Evolutionary conservation across 2,888 invertebrate genomes (phyloP).

Genomic region (Rhabditoides inermis): DNA sequence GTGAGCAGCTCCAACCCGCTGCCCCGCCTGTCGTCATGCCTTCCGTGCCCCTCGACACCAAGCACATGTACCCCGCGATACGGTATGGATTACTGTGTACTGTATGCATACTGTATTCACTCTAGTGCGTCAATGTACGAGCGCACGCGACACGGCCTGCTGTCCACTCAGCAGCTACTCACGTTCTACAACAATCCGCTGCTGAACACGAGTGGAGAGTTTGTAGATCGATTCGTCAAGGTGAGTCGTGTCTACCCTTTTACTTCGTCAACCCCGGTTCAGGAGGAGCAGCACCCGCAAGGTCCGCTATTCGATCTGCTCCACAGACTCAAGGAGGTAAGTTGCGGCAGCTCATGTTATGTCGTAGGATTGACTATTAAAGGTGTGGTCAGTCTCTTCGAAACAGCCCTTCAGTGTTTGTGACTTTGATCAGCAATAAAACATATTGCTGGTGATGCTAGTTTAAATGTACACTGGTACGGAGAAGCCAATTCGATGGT

Average conservation of each 20-base stretch:
- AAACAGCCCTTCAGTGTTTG: no score
- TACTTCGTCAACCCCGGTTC: no score
- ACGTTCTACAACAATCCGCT: conserved; percentile 44
- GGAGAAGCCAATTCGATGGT: neutral
- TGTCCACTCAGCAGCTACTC: conserved; percentile 40
- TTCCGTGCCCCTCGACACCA: no score
- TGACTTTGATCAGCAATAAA: no score
- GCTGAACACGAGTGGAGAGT: conserved; percentile 44
- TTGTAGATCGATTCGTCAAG: conserved; percentile 39
- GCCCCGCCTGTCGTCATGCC: no score
- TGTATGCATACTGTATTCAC: no score
- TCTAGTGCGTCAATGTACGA: no score
- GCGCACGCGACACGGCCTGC: conserved; percentile 35
- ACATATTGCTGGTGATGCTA: no score
- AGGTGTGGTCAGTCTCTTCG: no score
- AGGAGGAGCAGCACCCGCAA: conserved; percentile 34
- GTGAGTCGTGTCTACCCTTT: conserved; percentile 10
- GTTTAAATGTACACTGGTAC: neutral
- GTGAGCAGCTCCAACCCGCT: conserved; percentile 48
- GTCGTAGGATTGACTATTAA: conserved; percentile 1
- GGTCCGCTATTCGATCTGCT: conserved; percentile 34
- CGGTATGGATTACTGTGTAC: no score
- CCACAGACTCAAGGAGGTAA: conserved; percentile 23
- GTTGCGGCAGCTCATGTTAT: conserved; percentile 16
- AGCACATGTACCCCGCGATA: no score